Evolutionary conservation across 2,113 vertebrate species (phyloP).

Genomic region (Zootoca vivipara): DNA sequence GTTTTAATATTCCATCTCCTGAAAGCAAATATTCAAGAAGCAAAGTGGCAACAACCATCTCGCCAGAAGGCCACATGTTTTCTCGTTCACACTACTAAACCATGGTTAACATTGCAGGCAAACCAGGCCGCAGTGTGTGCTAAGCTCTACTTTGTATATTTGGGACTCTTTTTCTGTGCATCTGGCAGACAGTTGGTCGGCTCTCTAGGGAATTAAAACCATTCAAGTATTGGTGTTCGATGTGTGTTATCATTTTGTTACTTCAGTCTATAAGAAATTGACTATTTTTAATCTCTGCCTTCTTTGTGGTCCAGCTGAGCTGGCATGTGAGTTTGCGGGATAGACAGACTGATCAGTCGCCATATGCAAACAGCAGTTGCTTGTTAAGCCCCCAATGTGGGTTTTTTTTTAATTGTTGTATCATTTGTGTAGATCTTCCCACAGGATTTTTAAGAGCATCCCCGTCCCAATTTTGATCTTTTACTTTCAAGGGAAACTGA

Average conservation of each 20-base stretch:
- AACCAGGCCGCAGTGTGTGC: not conserved
- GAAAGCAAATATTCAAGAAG: too few species aligned
- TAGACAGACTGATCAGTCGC: constrained; percentile 58
- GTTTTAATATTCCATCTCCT: too few species aligned
- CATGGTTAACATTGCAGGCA: too few species aligned
- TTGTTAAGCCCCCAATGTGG: constrained; percentile 40
- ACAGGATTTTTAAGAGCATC: constrained; percentile 30
- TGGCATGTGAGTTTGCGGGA: constrained; percentile 45
- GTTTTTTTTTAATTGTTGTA: constrained; percentile 36
- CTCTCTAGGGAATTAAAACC: constrained; percentile 15
- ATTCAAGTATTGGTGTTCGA: constrained; percentile 34
- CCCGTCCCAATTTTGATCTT: constrained; percentile 23
- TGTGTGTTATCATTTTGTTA: constrained; percentile 11
- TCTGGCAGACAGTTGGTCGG: not conserved
- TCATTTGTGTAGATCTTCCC: constrained; percentile 8
- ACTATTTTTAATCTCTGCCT: constrained; percentile 59
- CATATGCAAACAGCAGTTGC: constrained; percentile 52
- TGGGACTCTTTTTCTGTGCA: not conserved
- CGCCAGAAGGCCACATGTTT: too few species aligned
- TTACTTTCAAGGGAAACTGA: constrained; percentile 38
- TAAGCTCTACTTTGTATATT: not conserved
- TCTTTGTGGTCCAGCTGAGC: constrained; percentile 47
- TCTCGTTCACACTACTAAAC: too few species aligned
- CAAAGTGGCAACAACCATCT: too few species aligned
- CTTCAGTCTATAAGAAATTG: constrained; percentile 42